A percentile compares a stretch with the other conserved stretches of the same genome.
phyloP scores from a whole-genome alignment of 1,140 invertebrate species.

The Oscheius sp. region DNA sequence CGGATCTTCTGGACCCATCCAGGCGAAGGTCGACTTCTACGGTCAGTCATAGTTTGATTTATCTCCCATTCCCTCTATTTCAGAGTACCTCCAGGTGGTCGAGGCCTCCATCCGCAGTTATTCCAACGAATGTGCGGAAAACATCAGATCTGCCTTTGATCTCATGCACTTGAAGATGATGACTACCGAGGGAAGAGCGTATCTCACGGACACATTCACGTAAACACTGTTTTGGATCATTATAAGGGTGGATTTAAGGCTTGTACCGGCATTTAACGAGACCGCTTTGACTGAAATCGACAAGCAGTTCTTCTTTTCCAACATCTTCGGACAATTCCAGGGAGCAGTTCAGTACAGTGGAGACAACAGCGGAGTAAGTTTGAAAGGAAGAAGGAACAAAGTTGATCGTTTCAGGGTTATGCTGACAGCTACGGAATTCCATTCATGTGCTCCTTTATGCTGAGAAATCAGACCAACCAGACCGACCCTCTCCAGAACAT shows the following conservation, averaged over 20 bases:
- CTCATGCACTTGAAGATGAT: too few species aligned
- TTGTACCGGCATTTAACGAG: neutral
- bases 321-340: constrained; percentile 31
- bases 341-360: constrained; percentile 32
- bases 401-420: too few species aligned
- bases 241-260: neutral
- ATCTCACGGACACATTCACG: too few species aligned
- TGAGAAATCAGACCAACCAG: neutral
- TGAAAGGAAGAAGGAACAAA: too few species aligned
- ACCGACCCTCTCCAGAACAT: constrained; percentile 24
- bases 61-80: neutral
- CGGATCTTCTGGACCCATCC: constrained; percentile 39
- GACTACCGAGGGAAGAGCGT: too few species aligned
- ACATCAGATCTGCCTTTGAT: constrained; percentile 20
- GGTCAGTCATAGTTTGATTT: neutral
- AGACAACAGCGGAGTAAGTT: constrained; percentile 33
- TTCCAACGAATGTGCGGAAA: constrained; percentile 13
- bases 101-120: constrained; percentile 23
- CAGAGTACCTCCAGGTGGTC: constrained; percentile 34
- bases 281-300: constrained; percentile 29
- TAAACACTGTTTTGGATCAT: too few species aligned
- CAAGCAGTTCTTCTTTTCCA: constrained; percentile 27
- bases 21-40: constrained; percentile 42
- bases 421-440: constrained; percentile 15
- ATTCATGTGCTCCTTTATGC: constrained; percentile 25